Percentiles rank a stretch among this genome's conserved stretches.
These are phyloP conservation scores for Philonicus albiceps DNA, from an alignment of 2,888 invertebrate genomes.

Conservation along the genomic window DNA sequence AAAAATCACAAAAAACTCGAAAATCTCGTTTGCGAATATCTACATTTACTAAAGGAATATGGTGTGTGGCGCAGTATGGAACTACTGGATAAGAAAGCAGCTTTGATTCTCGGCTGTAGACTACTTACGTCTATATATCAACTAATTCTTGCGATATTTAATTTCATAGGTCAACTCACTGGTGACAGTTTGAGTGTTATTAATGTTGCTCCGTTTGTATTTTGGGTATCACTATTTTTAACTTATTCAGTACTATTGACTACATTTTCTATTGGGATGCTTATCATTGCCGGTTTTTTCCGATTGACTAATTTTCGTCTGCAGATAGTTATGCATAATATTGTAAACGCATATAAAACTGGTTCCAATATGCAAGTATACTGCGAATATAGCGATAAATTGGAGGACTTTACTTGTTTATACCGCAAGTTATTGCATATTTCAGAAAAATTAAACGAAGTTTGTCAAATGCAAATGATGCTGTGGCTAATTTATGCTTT, in stretches of 20 bases:
- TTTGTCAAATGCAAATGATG: constrained; percentile 6
- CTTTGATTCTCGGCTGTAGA: not conserved
- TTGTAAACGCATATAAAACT: not conserved
- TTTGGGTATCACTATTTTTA: not conserved
- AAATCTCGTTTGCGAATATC: not conserved
- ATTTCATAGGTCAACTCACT: not conserved
- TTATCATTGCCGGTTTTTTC: constrained; percentile 12
- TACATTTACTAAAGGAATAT: not conserved
- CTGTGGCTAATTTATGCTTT: constrained; percentile 1
- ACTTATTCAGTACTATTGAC: not conserved
- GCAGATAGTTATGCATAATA: not conserved
- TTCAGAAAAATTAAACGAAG: not conserved
- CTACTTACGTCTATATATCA: not conserved
- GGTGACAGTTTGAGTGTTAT: not conserved
- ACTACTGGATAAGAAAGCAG: not conserved
- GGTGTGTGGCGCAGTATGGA: not conserved
- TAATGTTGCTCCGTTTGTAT: not conserved
- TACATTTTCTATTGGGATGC: not conserved
- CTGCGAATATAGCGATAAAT: constrained; percentile 6
- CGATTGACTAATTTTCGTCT: not conserved
- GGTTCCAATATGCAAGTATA: not conserved
- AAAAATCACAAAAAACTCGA: not conserved
- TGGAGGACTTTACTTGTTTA: not conserved
- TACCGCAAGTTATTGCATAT: not conserved
- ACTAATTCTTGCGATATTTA: not conserved